Evolutionary conservation across 2,797 vertebrate species (phyloP).

Genomic region (Ptychobarbus kaznakovi): DNA sequence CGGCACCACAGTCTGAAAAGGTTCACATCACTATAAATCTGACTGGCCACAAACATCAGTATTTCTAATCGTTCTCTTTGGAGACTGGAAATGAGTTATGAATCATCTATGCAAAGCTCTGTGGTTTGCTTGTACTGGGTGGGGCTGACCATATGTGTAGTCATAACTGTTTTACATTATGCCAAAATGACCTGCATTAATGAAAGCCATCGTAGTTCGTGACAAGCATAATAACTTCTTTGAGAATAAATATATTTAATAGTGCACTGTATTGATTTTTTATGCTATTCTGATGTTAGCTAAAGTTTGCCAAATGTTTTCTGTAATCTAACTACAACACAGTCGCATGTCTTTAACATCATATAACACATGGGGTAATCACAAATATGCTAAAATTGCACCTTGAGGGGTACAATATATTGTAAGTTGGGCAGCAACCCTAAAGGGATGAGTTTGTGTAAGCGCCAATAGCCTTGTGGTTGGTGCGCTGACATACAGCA

Average conservation of each 20-base stretch:
- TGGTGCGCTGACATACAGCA: too few species aligned
- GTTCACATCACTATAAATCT: slow-evolving; percentile 85
- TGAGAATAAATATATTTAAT: not conserved
- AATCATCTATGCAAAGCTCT: not conserved
- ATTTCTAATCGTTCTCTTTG: slow-evolving; percentile 86
- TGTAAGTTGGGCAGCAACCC: not conserved
- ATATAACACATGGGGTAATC: not conserved
- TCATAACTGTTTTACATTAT: not conserved
- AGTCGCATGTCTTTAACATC: not conserved
- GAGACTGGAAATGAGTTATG: slow-evolving; percentile 82
- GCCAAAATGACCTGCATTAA: not conserved
- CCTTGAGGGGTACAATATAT: not conserved
- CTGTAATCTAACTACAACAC: not conserved
- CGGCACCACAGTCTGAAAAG: slow-evolving; percentile 73
- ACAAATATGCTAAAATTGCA: not conserved
- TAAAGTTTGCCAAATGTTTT: not conserved
- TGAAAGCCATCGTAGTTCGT: not conserved
- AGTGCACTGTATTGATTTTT: not conserved
- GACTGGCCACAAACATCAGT: slow-evolving; percentile 68
- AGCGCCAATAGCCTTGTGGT: too few species aligned
- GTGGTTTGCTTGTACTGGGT: too few species aligned
- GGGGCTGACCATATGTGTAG: not conserved
- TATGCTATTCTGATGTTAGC: not conserved
- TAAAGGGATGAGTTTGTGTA: not conserved
- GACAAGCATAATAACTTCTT: not conserved